Conservation (phyloP, 2,113 vertebrate species). For the Engraulis encrasicolus region DNA sequence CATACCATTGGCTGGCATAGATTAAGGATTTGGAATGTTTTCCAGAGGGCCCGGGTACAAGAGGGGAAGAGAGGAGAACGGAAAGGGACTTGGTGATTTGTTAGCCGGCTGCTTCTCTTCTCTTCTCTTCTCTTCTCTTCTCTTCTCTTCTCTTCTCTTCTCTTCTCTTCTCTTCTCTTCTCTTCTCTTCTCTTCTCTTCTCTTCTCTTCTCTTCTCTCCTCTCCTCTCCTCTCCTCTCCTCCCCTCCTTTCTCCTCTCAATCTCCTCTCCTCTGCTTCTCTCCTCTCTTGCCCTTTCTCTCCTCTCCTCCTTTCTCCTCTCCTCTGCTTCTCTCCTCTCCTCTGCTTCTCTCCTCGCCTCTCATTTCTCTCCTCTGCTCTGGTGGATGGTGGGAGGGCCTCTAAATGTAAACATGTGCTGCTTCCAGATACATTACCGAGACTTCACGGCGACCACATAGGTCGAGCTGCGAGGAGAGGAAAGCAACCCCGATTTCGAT, state of each 20-base stretch:
- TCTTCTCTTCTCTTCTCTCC: background rate
- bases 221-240: too few relatives aligned
- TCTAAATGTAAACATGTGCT: slow-evolving; percentile 36
- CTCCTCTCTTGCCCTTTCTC: too few relatives aligned
- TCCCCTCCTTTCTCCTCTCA: too few relatives aligned
- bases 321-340: too few relatives aligned
- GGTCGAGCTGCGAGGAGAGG: background rate
- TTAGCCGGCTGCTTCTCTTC: background rate
- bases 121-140: too few relatives aligned
- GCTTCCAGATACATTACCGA: slow-evolving; percentile 32
- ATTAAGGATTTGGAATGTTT: background rate
- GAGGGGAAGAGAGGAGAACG: background rate
- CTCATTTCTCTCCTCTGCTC: too few relatives aligned
- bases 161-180: too few relatives aligned
- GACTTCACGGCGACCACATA: slow-evolving; percentile 24
- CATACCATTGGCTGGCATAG: background rate
- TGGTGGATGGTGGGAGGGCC: background rate
- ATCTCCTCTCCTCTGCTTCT: too few relatives aligned
- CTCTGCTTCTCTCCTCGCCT: too few relatives aligned
- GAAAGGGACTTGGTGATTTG: background rate
- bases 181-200: too few relatives aligned
- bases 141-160: too few relatives aligned
- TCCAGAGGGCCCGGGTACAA: background rate
- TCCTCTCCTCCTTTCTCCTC: too few relatives aligned
- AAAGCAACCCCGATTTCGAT: slow-evolving; percentile 22